Conservation (phyloP, 2,888 invertebrate species). For the Perizoma affinitatum region DNA sequence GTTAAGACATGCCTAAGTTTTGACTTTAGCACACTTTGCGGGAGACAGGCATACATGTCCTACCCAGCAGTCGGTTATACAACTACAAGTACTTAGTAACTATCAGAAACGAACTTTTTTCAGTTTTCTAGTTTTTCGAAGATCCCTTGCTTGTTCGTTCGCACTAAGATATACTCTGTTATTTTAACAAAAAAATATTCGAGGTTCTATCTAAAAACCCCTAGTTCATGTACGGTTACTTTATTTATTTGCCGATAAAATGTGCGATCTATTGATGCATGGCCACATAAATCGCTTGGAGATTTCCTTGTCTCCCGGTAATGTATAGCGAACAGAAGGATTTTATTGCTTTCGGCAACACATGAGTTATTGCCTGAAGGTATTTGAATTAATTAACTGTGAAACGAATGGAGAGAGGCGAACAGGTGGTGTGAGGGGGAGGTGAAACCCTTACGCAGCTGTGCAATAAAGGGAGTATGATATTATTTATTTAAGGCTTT, state of each 20-base stretch:
- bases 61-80: no score
- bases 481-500: slow-evolving; percentile 22
- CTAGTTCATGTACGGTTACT: neutral
- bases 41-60: no score
- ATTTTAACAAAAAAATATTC: neutral
- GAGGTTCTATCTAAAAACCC: neutral
- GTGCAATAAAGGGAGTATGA: slow-evolving; percentile 24
- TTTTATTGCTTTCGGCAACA: slow-evolving; percentile 29
- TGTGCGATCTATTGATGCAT: slow-evolving; percentile 38
- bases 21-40: no score
- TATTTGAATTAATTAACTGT: slow-evolving; percentile 46
- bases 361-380: slow-evolving; percentile 46
- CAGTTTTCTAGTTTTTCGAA: no score
- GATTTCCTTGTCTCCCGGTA: slow-evolving; percentile 25
- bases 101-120: no score
- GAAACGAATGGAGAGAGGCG: slow-evolving; percentile 24
- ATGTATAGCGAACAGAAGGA: slow-evolving; percentile 31
- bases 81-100: no score
- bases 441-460: slow-evolving; percentile 24
- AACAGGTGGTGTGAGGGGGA: neutral
- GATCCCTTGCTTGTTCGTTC: no score
- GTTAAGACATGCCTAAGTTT: no score
- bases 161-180: no score
- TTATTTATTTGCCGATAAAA: slow-evolving; percentile 6
- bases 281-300: slow-evolving; percentile 31